A percentile compares a stretch with the other conserved stretches of the same genome.
These are phyloP conservation scores for Cirrhinus molitorella DNA, from an alignment of 2,797 vertebrate species.

Conservation along the genomic window DNA sequence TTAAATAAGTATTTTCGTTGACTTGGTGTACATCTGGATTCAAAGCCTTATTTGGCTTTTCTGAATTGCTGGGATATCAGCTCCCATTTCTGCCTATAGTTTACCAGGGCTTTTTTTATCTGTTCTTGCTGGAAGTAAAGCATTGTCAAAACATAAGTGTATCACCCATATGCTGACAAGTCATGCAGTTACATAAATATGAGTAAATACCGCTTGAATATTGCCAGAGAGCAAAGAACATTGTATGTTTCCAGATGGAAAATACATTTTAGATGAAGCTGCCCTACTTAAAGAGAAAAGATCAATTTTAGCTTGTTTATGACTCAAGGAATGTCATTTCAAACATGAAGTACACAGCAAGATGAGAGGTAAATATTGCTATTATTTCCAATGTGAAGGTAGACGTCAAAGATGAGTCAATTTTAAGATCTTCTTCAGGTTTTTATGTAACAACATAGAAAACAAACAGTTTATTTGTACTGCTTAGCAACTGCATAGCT, in stretches of 20 bases:
- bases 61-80: neutral
- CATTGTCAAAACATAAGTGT: slow-evolving; percentile 28
- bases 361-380: neutral
- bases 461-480: neutral
- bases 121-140: neutral
- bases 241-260: neutral
- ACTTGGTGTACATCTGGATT: slow-evolving; percentile 9
- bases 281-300: neutral
- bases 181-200: neutral
- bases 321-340: neutral
- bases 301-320: neutral
- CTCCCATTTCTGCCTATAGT: neutral
- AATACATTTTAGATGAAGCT: neutral
- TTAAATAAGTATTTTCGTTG: slow-evolving; percentile 8
- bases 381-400: neutral
- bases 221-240: neutral
- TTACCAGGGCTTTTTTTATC: neutral
- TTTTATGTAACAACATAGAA: neutral
- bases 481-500: neutral
- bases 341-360: neutral
- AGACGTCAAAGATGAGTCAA: neutral
- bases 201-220: slow-evolving; percentile 20
- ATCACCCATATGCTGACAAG: slow-evolving; percentile 19
- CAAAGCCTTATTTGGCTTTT: neutral
- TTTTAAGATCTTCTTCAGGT: neutral